These are phyloP conservation scores for Pelmatolapia mariae DNA, from an alignment of 2,113 vertebrate genomes.

Conservation along the genomic window DNA sequence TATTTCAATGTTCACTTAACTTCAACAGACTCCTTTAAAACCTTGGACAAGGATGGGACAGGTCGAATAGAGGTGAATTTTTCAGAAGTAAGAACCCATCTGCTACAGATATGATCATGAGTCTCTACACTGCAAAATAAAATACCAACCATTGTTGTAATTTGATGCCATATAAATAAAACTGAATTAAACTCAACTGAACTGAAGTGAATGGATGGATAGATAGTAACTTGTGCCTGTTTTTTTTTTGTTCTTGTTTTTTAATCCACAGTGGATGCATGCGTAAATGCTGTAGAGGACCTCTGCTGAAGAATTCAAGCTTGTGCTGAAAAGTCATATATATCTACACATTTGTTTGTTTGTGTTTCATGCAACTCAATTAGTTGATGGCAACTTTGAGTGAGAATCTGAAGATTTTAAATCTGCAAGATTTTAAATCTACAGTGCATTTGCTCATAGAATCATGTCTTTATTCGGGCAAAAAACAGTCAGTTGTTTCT, in stretches of 20 bases:
- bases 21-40: conserved; percentile 76
- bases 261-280: conserved; percentile 61
- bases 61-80: conserved; percentile 70
- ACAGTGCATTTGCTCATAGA: background rate
- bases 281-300: conserved; percentile 41
- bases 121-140: background rate
- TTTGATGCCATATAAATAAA: background rate
- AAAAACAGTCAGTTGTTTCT: background rate
- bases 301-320: background rate
- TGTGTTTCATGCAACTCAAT: background rate
- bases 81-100: conserved; percentile 58
- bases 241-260: background rate
- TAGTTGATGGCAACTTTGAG: background rate
- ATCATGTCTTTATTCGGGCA: background rate
- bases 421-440: too few relatives aligned
- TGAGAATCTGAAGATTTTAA: background rate
- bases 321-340: background rate
- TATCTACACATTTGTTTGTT: background rate
- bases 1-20: background rate
- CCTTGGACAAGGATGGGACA: conserved; percentile 26
- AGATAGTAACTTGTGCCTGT: background rate
- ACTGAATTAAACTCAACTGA: background rate
- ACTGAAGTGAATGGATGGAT: background rate
- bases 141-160: background rate
- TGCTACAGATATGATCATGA: background rate